phyloP scores from a whole-genome alignment of 2,888 invertebrate genomes.

The Sthenelais limicola region DNA sequence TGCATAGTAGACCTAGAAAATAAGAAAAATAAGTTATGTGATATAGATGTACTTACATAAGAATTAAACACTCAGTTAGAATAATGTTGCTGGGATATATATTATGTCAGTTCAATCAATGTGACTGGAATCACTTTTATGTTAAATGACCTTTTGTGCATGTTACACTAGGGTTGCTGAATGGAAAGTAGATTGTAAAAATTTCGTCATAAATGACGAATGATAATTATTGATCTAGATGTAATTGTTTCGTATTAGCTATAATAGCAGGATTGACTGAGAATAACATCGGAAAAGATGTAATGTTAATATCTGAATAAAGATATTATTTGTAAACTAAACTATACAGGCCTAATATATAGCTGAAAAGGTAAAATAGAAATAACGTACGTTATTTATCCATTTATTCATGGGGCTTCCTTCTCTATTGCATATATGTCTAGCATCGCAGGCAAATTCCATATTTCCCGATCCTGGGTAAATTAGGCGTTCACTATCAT shows the following conservation, averaged over 20 bases:
- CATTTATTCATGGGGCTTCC: not conserved
- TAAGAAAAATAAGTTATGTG: no score
- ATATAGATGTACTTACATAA: no score
- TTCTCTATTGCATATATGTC: not conserved
- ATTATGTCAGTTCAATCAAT: no score
- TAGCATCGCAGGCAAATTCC: slow-evolving; percentile 1
- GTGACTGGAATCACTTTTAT: no score
- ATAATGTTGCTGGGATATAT: no score
- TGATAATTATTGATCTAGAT: no score
- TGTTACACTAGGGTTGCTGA: no score
- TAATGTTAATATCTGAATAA: not conserved
- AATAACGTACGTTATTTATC: slow-evolving; percentile 3
- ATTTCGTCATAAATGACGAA: no score
- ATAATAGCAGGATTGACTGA: not conserved
- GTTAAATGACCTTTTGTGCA: no score
- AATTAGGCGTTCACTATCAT: slow-evolving; percentile 12
- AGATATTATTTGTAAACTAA: not conserved
- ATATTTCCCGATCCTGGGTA: not conserved
- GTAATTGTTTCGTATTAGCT: not conserved
- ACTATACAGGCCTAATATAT: not conserved
- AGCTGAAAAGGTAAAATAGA: not conserved
- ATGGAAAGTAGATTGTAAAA: no score
- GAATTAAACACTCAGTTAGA: no score
- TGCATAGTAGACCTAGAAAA: no score
- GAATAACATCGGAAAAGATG: not conserved